phyloP scores from a whole-genome alignment of 2,113 vertebrate species.

The Callopanchax toddi region DNA sequence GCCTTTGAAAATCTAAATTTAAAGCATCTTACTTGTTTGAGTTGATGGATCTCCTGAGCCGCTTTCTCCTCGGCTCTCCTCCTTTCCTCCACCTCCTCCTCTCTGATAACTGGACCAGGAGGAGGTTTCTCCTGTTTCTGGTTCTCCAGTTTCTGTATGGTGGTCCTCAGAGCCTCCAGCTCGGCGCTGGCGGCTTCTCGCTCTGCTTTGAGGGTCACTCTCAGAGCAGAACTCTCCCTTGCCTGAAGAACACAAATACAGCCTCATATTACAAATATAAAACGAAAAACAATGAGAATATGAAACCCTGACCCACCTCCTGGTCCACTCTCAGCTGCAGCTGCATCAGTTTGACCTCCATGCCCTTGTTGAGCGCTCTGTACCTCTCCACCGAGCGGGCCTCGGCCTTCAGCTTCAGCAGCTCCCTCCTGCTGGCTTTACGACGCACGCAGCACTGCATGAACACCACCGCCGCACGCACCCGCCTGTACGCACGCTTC shows the following conservation, averaged over 20 bases:
- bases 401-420: slow-evolving; percentile 72
- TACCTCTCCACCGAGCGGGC: slow-evolving; percentile 74
- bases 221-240: slow-evolving; percentile 69
- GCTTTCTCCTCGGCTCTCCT: slow-evolving; percentile 56
- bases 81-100: slow-evolving; percentile 67
- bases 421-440: slow-evolving; percentile 65
- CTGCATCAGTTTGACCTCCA: slow-evolving; percentile 84
- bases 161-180: slow-evolving; percentile 62
- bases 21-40: slow-evolving; percentile 64
- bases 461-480: slow-evolving; percentile 62
- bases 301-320: slow-evolving; percentile 52
- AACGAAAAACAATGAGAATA: not conserved
- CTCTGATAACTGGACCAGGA: slow-evolving; percentile 22
- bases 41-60: slow-evolving; percentile 65
- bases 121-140: slow-evolving; percentile 39
- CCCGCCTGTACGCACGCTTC: slow-evolving; percentile 38
- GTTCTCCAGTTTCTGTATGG: slow-evolving; percentile 59
- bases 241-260: slow-evolving; percentile 53
- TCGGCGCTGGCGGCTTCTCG: slow-evolving; percentile 54
- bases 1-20: not conserved
- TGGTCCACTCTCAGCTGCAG: slow-evolving; percentile 80
- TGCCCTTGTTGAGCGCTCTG: slow-evolving; percentile 81
- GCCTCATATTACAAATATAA: not conserved
- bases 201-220: slow-evolving; percentile 68
- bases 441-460: slow-evolving; percentile 82